Evolutionary conservation across 1,140 invertebrate species (phyloP).

Genomic region (Apis mellifera): DNA sequence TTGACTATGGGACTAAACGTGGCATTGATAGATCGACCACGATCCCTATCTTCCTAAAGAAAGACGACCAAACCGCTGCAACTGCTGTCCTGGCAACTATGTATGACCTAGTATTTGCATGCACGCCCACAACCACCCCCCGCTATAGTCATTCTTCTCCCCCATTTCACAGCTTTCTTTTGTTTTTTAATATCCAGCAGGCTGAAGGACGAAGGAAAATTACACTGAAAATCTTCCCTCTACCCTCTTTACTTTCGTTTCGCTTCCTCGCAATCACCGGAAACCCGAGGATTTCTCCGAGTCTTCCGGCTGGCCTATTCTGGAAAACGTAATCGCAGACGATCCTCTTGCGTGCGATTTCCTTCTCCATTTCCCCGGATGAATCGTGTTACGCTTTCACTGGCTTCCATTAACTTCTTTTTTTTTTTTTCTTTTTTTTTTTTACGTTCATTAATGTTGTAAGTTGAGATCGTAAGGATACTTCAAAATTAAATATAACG

Average conservation of each 20-base stretch:
- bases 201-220: neutral
- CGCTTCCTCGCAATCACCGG: neutral
- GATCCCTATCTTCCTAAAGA: constrained; percentile 36
- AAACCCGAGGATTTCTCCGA: neutral
- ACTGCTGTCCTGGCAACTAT: neutral
- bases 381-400: neutral
- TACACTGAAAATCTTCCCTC: constrained; percentile 1
- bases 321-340: neutral
- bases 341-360: neutral
- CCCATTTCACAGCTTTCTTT: neutral
- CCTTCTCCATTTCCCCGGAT: neutral
- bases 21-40: constrained; percentile 45
- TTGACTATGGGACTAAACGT: constrained; percentile 19
- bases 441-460: too few species aligned
- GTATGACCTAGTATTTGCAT: constrained; percentile 31
- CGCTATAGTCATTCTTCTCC: neutral
- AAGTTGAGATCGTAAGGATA: too few species aligned
- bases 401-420: too few species aligned
- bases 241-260: neutral
- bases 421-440: too few species aligned
- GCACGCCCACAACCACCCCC: neutral
- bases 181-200: neutral
- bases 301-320: neutral
- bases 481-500: too few species aligned
- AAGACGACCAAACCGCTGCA: constrained; percentile 21